These are phyloP conservation scores for Aquatica leii DNA, from an alignment of 2,888 invertebrate species.

Conservation along the genomic window DNA sequence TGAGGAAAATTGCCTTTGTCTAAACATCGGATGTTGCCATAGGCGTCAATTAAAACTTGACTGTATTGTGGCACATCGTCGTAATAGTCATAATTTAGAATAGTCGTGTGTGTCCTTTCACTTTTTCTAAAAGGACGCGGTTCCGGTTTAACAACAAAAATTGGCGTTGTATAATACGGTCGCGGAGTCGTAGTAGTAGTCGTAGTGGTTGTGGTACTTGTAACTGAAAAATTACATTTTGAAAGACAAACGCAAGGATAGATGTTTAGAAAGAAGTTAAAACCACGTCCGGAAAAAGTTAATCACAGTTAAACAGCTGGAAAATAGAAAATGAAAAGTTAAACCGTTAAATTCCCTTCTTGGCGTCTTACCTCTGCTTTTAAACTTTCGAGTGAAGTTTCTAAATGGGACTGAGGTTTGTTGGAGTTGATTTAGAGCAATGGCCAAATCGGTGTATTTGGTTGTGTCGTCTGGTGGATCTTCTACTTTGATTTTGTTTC, in stretches of 20 bases:
- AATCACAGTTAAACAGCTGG: too few species aligned
- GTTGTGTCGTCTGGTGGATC: constrained; percentile 42
- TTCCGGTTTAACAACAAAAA: constrained; percentile 20
- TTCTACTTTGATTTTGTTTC: constrained; percentile 17
- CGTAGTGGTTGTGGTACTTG: background rate
- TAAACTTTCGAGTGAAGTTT: constrained; percentile 1
- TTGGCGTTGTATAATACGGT: constrained; percentile 6
- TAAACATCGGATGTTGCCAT: constrained; percentile 81
- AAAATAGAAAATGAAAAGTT: background rate
- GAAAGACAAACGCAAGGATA: background rate
- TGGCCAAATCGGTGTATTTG: constrained; percentile 50
- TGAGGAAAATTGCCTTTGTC: constrained; percentile 93
- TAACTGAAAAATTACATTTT: constrained; percentile 14
- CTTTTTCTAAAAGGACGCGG: constrained; percentile 24
- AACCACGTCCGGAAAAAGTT: constrained; percentile 8
- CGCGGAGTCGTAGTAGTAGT: constrained; percentile 10
- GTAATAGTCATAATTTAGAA: constrained; percentile 72
- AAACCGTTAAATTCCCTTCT: too few species aligned
- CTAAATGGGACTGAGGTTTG: constrained; percentile 44
- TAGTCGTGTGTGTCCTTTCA: constrained; percentile 21
- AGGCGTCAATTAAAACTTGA: constrained; percentile 71
- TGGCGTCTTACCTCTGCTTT: constrained; percentile 7
- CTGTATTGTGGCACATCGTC: constrained; percentile 69
- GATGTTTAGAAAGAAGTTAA: background rate
- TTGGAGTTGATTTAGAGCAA: constrained; percentile 50